These are phyloP conservation scores for Orthosia gracilis DNA, from an alignment of 2,888 invertebrate species.

Conservation along the genomic window DNA sequence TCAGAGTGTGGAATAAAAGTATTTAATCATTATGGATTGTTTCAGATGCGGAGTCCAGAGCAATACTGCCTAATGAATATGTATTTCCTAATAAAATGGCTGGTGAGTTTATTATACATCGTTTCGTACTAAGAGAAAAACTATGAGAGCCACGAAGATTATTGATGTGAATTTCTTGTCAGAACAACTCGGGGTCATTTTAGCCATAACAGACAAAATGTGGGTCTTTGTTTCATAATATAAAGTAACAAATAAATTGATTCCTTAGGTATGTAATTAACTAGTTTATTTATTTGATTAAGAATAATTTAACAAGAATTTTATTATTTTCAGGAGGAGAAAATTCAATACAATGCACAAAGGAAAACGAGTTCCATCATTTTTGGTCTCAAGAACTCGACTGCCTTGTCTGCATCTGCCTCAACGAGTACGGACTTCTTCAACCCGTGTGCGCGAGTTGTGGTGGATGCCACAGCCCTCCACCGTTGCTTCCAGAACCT, in stretches of 20 bases:
- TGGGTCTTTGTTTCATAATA: not conserved
- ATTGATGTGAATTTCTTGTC: not conserved
- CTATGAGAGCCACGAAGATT: not conserved
- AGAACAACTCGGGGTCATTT: not conserved
- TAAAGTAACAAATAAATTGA: not conserved
- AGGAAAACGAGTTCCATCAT: slow-evolving; percentile 78
- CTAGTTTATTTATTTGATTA: not conserved
- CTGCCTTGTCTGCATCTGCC: slow-evolving; percentile 82
- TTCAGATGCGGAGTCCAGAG: slow-evolving; percentile 74
- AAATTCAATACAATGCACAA: slow-evolving; percentile 69
- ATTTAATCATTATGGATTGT: slow-evolving; percentile 57
- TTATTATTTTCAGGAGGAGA: slow-evolving; percentile 71
- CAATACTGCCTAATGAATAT: slow-evolving; percentile 71
- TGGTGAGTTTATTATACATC: slow-evolving; percentile 68
- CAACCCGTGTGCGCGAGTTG: slow-evolving; percentile 79
- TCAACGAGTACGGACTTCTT: slow-evolving; percentile 70
- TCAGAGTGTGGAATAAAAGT: slow-evolving; percentile 42
- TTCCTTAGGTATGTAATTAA: not conserved
- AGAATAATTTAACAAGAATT: not conserved
- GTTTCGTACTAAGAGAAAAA: not conserved
- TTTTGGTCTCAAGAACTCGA: slow-evolving; percentile 69
- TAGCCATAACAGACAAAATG: not conserved
- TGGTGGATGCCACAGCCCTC: slow-evolving; percentile 67
- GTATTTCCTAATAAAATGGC: slow-evolving; percentile 72
- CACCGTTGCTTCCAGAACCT: slow-evolving; percentile 35